Conservation (phyloP, 2,888 invertebrate species). For the Himalopsyche kuldschensis region DNA sequence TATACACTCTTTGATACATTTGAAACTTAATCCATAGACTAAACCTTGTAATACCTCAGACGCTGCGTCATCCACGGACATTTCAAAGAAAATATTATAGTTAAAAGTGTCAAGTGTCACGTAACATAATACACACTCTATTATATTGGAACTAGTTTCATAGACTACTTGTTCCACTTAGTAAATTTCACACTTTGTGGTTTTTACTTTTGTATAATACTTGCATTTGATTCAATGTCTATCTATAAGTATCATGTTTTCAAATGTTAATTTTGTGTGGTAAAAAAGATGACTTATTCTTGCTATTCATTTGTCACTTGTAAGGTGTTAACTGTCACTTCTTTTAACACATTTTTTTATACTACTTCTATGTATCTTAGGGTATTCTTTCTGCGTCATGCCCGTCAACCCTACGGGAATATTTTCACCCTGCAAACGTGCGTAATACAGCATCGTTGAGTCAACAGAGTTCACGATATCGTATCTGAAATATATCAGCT, state of each 20-base stretch:
- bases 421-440: too few relatives aligned
- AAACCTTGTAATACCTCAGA: neutral
- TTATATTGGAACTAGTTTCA: neutral
- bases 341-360: too few relatives aligned
- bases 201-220: constrained; percentile 4
- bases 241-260: neutral
- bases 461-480: too few relatives aligned
- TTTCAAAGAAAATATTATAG: neutral
- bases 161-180: neutral
- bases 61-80: neutral
- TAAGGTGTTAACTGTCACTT: too few relatives aligned
- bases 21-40: neutral
- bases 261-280: neutral
- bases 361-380: too few relatives aligned
- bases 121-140: constrained; percentile 2
- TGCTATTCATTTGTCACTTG: too few relatives aligned
- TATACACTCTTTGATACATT: neutral
- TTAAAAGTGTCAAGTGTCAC: neutral
- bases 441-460: too few relatives aligned
- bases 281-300: neutral
- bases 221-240: neutral
- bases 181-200: constrained; percentile 4
- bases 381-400: too few relatives aligned
- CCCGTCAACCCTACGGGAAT: too few relatives aligned
- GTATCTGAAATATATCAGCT: too few relatives aligned